A percentile compares a stretch with the other conserved stretches of the same genome.
Evolutionary conservation across 2,888 invertebrate genomes (phyloP).

Genomic region (Synergus laeviventris): DNA sequence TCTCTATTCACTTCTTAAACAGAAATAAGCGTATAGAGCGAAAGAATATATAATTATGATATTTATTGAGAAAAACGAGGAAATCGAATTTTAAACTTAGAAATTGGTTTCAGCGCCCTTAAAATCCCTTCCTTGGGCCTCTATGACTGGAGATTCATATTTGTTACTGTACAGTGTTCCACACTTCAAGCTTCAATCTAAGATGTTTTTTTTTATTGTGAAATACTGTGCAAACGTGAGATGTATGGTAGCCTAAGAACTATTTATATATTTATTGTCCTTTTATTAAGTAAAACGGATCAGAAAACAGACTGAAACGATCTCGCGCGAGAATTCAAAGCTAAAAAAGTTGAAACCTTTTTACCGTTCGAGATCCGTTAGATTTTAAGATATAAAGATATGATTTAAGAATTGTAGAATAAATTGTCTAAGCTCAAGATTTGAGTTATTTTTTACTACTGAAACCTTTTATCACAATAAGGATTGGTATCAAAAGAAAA

Average conservation of each 20-base stretch:
- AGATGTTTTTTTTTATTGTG: background rate
- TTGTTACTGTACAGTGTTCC: constrained; percentile 13
- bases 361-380: constrained; percentile 37
- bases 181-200: background rate
- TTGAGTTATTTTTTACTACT: background rate
- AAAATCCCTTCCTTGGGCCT: background rate
- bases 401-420: constrained; percentile 5
- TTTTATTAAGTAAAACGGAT: constrained; percentile 6
- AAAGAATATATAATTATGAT: no score
- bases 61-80: no score
- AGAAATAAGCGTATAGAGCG: no score
- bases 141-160: background rate
- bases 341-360: constrained; percentile 14
- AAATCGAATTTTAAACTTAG: no score
- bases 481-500: no score
- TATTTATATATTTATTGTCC: constrained; percentile 26
- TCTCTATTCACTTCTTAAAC: no score
- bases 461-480: background rate
- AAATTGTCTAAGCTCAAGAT: background rate
- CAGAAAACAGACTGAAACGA: constrained; percentile 38
- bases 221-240: background rate
- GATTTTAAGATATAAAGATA: constrained; percentile 14
- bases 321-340: constrained; percentile 18
- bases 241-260: background rate
- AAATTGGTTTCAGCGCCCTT: no score